Conservation (phyloP, 2,113 vertebrate genomes). For the Ammodytes dubius region DNA sequence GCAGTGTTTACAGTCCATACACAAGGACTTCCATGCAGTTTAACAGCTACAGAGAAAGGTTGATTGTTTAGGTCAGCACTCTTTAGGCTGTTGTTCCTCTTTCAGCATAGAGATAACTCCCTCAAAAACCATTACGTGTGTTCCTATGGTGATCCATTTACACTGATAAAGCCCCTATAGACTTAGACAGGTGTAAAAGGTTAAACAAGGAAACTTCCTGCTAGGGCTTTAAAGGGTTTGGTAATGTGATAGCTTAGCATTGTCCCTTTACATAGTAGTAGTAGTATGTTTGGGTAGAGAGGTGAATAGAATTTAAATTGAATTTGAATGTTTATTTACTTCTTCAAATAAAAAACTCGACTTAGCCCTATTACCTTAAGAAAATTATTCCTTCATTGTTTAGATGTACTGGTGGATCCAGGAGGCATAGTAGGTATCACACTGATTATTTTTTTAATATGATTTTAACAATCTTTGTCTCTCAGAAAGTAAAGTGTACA, state of each 20-base stretch:
- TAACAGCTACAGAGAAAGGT: not conserved
- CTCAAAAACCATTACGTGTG: slow-evolving; percentile 7
- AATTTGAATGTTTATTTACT: not conserved
- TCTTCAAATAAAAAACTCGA: not conserved
- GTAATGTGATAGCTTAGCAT: not conserved
- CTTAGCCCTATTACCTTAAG: not conserved
- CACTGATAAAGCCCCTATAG: not conserved
- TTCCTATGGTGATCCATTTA: slow-evolving; percentile 29
- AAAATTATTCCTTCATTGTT: not conserved
- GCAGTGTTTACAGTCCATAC: not conserved
- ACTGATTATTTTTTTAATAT: not conserved
- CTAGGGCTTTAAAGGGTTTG: not conserved
- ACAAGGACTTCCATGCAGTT: not conserved
- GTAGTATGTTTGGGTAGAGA: not conserved
- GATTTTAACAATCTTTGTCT: no score
- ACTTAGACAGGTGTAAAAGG: no score
- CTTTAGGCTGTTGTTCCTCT: not conserved
- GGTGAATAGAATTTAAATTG: not conserved
- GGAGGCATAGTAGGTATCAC: not conserved
- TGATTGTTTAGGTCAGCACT: not conserved
- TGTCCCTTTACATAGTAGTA: not conserved
- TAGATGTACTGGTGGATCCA: no score
- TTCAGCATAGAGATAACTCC: not conserved
- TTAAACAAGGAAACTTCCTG: not conserved
- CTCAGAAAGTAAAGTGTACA: no score